Base-by-base conservation (phyloP, 2,113 vertebrate genomes). In the Procavia capensis region DNA sequence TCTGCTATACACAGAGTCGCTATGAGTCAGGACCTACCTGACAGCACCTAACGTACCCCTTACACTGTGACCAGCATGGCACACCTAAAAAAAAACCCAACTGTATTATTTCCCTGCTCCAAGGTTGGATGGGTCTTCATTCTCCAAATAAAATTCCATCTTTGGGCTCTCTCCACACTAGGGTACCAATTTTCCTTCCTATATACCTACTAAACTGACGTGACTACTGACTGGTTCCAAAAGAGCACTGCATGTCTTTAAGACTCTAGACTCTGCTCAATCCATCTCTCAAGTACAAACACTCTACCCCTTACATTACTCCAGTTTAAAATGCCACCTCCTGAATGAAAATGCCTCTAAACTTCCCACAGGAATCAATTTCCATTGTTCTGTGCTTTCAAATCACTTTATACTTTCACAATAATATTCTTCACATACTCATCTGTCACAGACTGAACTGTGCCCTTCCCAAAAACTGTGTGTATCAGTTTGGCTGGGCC, bases 241-340 rank as follows among this genome's bases (percentile, higher is more conserved):
- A 78, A 47, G 31, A 2, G 31, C 50, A 70, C n/a, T 64, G n/a
- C 41, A 22, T 3, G 39, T 3, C n/a, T 47, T 75, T 17, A 22
- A 24, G 27, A 16, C 66, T 59, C 29, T 68, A 39, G 72, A 43
- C 10, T 70, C 31, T 76, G 25, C 41, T 91, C 54, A 83, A 79
- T 27, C 11, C 7, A 25, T 8, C 82, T 92, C 91, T 93, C 63
- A 92, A 91, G 95, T n/a, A 76, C 91, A 96, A 92, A 75, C 7
- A 78, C 1, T 2, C 16, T 36, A 86, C 88, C 22, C 79, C 43
- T 57, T 66, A 74, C 24, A 84, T 86, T 22, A 78, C 16, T 36
- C 70, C 43, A 86, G 24, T 66, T 64, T 89, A 81, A 92, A 96
- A 59, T 54, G 45, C 68, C 68, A 75, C 68, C 54, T 45, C 24